Evolutionary conservation across 2,888 invertebrate genomes (phyloP).

Genomic region (Drosophila tripunctata): DNA sequence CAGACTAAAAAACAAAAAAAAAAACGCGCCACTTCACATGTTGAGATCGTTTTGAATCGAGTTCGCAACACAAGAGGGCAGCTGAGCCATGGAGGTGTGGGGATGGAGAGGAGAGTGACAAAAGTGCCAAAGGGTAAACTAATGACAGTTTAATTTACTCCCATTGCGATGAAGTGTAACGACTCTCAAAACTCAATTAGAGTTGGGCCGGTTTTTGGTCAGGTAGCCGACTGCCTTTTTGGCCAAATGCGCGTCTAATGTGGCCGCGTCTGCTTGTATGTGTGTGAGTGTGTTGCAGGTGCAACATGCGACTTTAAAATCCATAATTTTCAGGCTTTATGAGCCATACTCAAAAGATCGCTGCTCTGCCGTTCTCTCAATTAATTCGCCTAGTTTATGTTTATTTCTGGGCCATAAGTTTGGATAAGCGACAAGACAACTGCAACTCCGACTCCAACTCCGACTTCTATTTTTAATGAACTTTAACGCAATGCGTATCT

Average conservation of each 20-base stretch:
- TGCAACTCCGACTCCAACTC: constrained; percentile 42
- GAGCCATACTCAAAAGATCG: constrained; percentile 32
- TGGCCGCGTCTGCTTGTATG: neutral
- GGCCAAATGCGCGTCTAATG: constrained; percentile 70
- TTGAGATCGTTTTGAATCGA: constrained; percentile 55
- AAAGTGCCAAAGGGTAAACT: constrained; percentile 81
- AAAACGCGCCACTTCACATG: constrained; percentile 74
- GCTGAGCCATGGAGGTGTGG: constrained; percentile 1
- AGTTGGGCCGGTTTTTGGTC: constrained; percentile 38
- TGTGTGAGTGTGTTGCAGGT: constrained; percentile 49
- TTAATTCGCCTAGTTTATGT: constrained; percentile 76
- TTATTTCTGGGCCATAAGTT: constrained; percentile 70
- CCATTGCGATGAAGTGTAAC: constrained; percentile 77
- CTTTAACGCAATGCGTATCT: constrained; percentile 70
- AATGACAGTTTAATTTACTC: constrained; percentile 84
- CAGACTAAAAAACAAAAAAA: constrained; percentile 18
- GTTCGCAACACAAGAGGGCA: constrained; percentile 38
- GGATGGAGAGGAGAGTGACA: constrained; percentile 43
- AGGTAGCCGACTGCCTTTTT: constrained; percentile 42
- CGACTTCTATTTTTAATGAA: constrained; percentile 64
- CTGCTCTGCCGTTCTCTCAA: constrained; percentile 61
- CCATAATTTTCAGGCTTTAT: constrained; percentile 71
- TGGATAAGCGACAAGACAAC: constrained; percentile 56
- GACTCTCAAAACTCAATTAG: constrained; percentile 76
- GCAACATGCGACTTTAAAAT: constrained; percentile 61